Conservation (phyloP, 2,113 vertebrate genomes). For the Gasterosteus aculeatus region DNA sequence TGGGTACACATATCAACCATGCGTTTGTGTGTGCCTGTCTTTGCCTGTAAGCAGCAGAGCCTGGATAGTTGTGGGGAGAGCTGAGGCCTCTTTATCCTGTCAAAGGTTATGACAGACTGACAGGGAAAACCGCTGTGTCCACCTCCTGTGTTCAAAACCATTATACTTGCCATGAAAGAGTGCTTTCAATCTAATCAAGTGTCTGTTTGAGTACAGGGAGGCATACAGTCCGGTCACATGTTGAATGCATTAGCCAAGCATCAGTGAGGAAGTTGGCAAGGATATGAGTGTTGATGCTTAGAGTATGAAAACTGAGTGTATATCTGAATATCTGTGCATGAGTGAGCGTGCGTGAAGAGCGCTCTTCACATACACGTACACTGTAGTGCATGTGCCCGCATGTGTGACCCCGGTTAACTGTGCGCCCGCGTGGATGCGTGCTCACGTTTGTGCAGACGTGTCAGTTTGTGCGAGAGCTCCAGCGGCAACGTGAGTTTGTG, state of each 20-base stretch:
- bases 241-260: constrained; percentile 65
- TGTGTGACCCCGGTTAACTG: constrained; percentile 37
- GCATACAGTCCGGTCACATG: constrained; percentile 49
- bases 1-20: constrained; percentile 35
- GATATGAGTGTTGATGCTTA: constrained; percentile 26
- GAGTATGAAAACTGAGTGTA: constrained; percentile 27
- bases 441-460: constrained; percentile 40
- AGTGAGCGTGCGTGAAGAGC: background rate
- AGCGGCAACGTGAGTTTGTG: constrained; percentile 10
- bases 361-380: constrained; percentile 12
- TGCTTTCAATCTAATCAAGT: constrained; percentile 61
- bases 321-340: constrained; percentile 29
- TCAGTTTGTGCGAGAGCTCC: constrained; percentile 19
- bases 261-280: constrained; percentile 49
- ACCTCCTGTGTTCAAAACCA: constrained; percentile 40
- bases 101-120: constrained; percentile 58
- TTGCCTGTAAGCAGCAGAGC: constrained; percentile 49
- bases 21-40: constrained; percentile 41
- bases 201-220: constrained; percentile 49
- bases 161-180: constrained; percentile 50
- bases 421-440: constrained; percentile 27
- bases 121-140: constrained; percentile 55
- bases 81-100: constrained; percentile 57
- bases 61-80: constrained; percentile 33
- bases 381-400: constrained; percentile 23